Evolutionary conservation across 2,888 invertebrate genomes (phyloP).

Genomic region (Drosophila pegasa): DNA sequence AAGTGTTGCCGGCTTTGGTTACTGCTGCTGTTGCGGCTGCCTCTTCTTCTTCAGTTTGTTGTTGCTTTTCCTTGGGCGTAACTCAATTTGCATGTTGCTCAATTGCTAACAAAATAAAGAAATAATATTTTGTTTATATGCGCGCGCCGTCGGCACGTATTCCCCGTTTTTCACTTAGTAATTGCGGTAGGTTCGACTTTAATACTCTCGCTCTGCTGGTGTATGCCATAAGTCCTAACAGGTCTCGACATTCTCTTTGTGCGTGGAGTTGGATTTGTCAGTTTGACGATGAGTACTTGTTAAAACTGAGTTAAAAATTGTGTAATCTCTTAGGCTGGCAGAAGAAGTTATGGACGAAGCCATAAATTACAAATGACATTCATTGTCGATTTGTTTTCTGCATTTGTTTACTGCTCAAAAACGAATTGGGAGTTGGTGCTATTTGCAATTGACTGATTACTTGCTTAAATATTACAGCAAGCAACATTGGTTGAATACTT

Average conservation of each 20-base stretch:
- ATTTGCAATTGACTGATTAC: no score
- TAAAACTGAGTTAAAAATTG: no score
- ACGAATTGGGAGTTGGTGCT: no score
- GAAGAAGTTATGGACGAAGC: no score
- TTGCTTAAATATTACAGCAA: no score
- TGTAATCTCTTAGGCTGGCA: no score
- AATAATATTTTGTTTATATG: constrained; percentile 27
- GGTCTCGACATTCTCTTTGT: not conserved
- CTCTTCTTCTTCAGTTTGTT: constrained; percentile 11
- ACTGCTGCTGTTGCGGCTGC: constrained; percentile 2
- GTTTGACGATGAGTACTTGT: no score
- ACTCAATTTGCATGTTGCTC: constrained; percentile 59
- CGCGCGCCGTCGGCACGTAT: constrained; percentile 17
- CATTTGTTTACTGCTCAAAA: no score
- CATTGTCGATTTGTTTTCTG: no score
- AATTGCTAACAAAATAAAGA: constrained; percentile 44
- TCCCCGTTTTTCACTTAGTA: constrained; percentile 33
- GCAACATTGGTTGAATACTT: no score
- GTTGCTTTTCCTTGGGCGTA: constrained; percentile 29
- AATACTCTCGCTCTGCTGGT: constrained; percentile 20
- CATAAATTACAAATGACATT: no score
- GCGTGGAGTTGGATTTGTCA: no score
- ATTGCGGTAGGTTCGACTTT: constrained; percentile 69
- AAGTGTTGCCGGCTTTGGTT: constrained; percentile 67
- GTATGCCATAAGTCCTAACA: not conserved